Evolutionary conservation across 2,113 vertebrate species (phyloP).

Genomic region (Taxidea taxus): DNA sequence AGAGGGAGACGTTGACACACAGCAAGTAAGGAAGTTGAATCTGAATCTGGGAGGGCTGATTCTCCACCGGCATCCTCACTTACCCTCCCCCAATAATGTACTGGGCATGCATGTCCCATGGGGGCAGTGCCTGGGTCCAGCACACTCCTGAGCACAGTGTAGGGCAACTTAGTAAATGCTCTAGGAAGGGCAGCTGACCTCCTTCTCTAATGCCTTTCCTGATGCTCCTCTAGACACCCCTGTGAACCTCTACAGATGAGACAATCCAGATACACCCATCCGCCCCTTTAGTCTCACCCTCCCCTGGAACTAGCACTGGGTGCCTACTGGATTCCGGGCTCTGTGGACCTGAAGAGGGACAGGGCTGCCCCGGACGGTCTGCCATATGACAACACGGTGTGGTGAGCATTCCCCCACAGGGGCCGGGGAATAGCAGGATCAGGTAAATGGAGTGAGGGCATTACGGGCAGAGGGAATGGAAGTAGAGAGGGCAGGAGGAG

Average conservation of each 20-base stretch:
- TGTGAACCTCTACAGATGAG: neutral
- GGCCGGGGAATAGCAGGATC: neutral
- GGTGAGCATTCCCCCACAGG: neutral
- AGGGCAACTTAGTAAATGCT: neutral
- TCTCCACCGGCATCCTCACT: no score
- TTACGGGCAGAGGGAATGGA: neutral
- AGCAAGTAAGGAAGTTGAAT: neutral
- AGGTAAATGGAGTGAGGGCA: neutral
- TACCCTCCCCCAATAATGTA: neutral
- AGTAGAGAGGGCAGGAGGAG: neutral
- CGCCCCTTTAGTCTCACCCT: neutral
- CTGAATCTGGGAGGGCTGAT: neutral
- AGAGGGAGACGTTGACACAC: neutral
- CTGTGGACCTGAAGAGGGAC: neutral
- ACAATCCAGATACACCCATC: neutral
- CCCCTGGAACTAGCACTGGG: neutral
- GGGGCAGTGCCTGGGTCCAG: neutral
- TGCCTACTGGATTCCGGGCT: neutral
- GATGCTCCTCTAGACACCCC: neutral
- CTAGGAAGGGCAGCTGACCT: neutral
- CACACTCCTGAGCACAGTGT: fast-evolving
- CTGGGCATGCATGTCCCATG: neutral
- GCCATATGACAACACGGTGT: fast-evolving
- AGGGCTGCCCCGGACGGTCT: neutral
- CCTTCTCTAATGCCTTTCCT: neutral